Evolutionary conservation across 1,140 invertebrate genomes (phyloP), one percentile per base, ranked within the genome.

Genomic region (Drosophila nikananu): DNA sequence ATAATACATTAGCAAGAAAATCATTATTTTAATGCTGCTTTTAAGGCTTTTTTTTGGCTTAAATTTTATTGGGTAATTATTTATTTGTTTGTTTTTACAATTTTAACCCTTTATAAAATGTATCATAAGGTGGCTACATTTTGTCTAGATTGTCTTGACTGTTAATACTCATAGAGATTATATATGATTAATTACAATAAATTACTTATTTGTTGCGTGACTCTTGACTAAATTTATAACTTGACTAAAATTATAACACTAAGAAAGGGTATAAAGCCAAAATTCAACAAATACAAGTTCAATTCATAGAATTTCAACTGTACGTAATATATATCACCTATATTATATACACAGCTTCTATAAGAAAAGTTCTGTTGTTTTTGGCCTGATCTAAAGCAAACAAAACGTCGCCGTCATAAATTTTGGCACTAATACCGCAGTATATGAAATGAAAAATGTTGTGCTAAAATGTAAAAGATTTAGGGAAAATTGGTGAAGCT

Each of bases 361-460:
- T 41, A 58, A 30, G 35, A 21, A 66, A 66, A 21, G 46, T 27
- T 67, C 46, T 77, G 68, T 77, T 68, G 75, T 57, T 77, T 41
- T 78, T 77, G 57, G 66, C 51, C 52, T 27, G 49, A 70, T 51
- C 57, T 57, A 67, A 68, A 68, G 52, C 68, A 68, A 63, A 65
- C 49, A 57, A 41, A 68, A 62, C 60, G 60, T 59, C 21, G 44
- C 48, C 65, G 49, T 57, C 49, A 77, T 77, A 86, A 70, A 81
- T 86, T 89, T 83, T 89, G 83, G 80, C 83, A 89, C 80, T 78
- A 79, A 75, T 66, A 80, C 72, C 82, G 77, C 65, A 13, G 64
- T 68, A 81, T 60, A 51, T 52, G 51, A 68, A 83, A 79, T 61
- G 48, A 52, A 75, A 82, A 61, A 55, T 66, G 39, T 27, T 54